Base-by-base conservation (phyloP, 1,140 invertebrate genomes). In the Bicyclus anynana region DNA sequence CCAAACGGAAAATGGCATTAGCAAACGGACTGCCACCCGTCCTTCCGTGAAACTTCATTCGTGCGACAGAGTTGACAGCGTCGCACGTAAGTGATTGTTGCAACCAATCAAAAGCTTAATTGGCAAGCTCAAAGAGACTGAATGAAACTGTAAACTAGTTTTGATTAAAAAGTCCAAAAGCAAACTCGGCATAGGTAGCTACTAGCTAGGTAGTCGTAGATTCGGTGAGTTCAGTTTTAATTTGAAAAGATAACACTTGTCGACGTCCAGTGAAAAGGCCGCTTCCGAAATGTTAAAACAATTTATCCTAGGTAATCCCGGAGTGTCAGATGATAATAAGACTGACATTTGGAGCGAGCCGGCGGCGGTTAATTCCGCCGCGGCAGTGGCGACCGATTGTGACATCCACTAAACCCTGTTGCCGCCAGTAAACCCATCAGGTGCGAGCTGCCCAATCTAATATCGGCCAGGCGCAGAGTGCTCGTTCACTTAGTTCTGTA, bases 291-390 rank as follows among this genome's bases (percentile, higher is more conserved):
- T 67, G 82, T 73, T 84, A 83, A 85, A 87, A 87, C 83, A 87
- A 88, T 88, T 86, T 83, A 88, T 86, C 77, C 79, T 70, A 73
- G 65, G 77, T 86, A 88, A 88, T 84, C 84, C 83, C 61, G 59
- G 65, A 77, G 72, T 86, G 84, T 86, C 84, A 81, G 79, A 85
- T 72, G 81, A 85, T 88, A 86, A 86, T 86, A 88, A 84, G 80
- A 85, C 77, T 86, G 84, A 87, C 84, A 84, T 82, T 86, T 84
- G 73, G 80, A 84, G 74, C 72, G 70, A 10, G 66, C 61, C 62
- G 60, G 72, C 68, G 69, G 72, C 69, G 74, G 80, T 83, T 84
- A 84, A 84, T 84, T 81, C 80, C 80, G 74, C 72, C 78, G 80
- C 57, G 70, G 71, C 78, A 72, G 69, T 71, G 69, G 69, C 69